phyloP scores from a whole-genome alignment of 2,888 invertebrate species.

The Drosophila quinaria region DNA sequence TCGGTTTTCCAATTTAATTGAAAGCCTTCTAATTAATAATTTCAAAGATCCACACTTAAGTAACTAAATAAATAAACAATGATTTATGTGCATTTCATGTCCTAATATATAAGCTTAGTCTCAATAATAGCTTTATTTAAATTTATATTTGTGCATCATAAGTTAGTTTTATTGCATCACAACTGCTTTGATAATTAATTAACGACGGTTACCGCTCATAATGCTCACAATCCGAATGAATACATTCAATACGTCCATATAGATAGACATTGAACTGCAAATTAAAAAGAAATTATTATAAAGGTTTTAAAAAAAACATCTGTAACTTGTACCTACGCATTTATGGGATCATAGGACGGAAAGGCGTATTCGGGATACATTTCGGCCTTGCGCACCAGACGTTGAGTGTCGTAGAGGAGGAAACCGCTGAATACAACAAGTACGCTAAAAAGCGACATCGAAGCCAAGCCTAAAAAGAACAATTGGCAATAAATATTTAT shows the following conservation, averaged over 20 bases:
- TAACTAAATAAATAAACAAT: too few relatives aligned
- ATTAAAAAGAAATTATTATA: background rate
- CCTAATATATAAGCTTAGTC: conserved; percentile 7
- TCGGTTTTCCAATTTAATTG: too few relatives aligned
- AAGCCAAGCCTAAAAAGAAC: conserved; percentile 89
- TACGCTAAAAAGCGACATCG: conserved; percentile 97
- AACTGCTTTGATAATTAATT: conserved; percentile 22
- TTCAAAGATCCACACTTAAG: too few relatives aligned
- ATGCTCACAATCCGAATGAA: conserved; percentile 97
- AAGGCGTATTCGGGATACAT: conserved; percentile 89
- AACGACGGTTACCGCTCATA: conserved; percentile 88
- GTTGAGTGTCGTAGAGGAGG: conserved; percentile 97
- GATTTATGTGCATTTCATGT: conserved; percentile 5
- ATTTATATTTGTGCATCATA: conserved; percentile 36
- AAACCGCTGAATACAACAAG: conserved; percentile 97
- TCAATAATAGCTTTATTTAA: conserved; percentile 42
- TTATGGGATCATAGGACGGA: conserved; percentile 95
- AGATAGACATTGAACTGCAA: conserved; percentile 95
- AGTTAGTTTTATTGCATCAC: conserved; percentile 54
- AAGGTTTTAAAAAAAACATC: background rate
- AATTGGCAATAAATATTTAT: too few relatives aligned
- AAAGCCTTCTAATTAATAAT: too few relatives aligned
- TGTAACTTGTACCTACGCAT: conserved; percentile 91
- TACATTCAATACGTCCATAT: conserved; percentile 98
- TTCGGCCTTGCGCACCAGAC: conserved; percentile 95